Base-by-base conservation (phyloP, 2,888 invertebrate species). In the Liodrosophila aerea region DNA sequence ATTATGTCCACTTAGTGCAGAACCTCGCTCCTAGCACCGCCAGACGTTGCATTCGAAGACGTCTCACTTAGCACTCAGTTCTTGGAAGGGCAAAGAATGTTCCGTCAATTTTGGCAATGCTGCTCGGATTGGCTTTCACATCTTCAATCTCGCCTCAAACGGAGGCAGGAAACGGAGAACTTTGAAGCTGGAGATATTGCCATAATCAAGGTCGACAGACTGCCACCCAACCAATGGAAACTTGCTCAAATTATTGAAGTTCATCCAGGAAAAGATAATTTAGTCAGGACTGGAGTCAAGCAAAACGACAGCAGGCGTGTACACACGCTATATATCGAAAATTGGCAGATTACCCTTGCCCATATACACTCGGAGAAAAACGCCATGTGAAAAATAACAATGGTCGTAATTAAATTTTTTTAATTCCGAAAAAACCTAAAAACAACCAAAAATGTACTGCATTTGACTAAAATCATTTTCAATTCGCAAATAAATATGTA, bases 61-160 rank as follows among this genome's bases (percentile, higher is more conserved):
- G 22, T 22, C 2, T 5, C 22, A 22, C 22, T 22, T 2, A 22
- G 3, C 22, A 22, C 22, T 2, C 34, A 16, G 4, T 15, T 43
- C 11, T 1, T 30, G 1, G 12, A 43, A 9, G 22, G 22, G 3
- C 22, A 22, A 15, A 15, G 29, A 13, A 33, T 9, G 16, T 11
- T 47, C 8, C 39, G 43, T 39, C 59, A 57, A 41, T 64, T 63
- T 46, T 71, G 64, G 64, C 53, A 31, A 12, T 18, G 37, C 18
- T 65, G 57, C 5, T 27, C 54, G 5, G 61, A 71, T 33, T 71
- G 63, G 60, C 43, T 68, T n/a, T 40, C 61, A 5, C 58, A 64
- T 30, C 47, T 66, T 12, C 71, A 65, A 47, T 39, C 64, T 11
- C 60, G 67, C 9, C 62, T 58, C 13, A 59, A 71, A 37, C 64